phyloP scores from a whole-genome alignment of 2,797 vertebrate genomes.

The Picus viridis region DNA sequence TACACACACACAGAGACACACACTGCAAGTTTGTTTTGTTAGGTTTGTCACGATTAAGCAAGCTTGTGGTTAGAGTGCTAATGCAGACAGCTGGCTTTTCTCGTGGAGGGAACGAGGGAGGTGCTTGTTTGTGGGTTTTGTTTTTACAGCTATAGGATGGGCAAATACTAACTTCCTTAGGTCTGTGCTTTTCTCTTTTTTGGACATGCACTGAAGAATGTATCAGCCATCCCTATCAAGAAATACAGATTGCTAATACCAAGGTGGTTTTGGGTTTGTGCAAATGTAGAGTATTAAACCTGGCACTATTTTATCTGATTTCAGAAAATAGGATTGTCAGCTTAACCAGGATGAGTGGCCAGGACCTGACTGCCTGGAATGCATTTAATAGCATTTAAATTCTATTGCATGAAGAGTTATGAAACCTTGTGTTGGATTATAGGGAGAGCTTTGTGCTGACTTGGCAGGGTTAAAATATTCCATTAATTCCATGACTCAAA shows the following conservation, averaged over 20 bases:
- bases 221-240: background rate
- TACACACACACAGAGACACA: background rate
- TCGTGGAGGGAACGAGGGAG: rapidly evolving
- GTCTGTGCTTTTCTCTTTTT: background rate
- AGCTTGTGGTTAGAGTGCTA: background rate
- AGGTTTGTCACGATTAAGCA: background rate
- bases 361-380: constrained; percentile 30
- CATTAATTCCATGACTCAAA: background rate
- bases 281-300: background rate
- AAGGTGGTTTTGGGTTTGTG: background rate
- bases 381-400: constrained; percentile 11
- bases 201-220: background rate
- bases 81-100: background rate
- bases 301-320: background rate
- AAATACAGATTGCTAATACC: background rate
- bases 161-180: background rate
- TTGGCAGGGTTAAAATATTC: background rate
- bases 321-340: constrained; percentile 12
- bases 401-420: background rate
- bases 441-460: background rate
- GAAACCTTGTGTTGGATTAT: constrained; percentile 5
- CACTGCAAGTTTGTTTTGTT: background rate
- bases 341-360: background rate
- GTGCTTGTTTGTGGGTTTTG: background rate
- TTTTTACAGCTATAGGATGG: background rate